phyloP scores from a whole-genome alignment of 2,113 vertebrate genomes.

The Urocolius indicus region DNA sequence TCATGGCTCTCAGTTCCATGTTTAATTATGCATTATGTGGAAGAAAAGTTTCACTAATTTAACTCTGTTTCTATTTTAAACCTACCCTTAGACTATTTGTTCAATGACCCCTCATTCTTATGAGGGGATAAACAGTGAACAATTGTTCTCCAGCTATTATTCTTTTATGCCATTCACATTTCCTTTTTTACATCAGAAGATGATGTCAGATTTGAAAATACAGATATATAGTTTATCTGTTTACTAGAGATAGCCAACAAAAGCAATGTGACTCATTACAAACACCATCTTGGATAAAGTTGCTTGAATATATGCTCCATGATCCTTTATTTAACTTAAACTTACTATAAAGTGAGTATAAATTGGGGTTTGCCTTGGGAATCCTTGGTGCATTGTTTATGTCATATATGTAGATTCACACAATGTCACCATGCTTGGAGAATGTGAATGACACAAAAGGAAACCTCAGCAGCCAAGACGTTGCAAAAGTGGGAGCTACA shows the following conservation, averaged over 20 bases:
- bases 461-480: accelerated
- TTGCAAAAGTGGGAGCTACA: accelerated
- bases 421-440: not conserved
- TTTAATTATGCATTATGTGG: slow-evolving; percentile 46
- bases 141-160: not conserved
- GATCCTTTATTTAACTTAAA: too few relatives aligned
- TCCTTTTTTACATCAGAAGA: not conserved
- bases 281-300: accelerated
- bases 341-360: not conserved
- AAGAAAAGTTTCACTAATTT: slow-evolving; percentile 47
- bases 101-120: not conserved
- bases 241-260: accelerated
- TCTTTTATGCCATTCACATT: not conserved
- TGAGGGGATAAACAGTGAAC: not conserved
- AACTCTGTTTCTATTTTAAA: slow-evolving; percentile 25
- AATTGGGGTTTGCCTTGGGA: not conserved
- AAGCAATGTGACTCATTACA: not conserved
- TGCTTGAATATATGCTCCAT: accelerated
- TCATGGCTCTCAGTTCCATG: not conserved
- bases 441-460: accelerated
- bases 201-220: not conserved
- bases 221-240: accelerated
- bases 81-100: not conserved
- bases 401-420: accelerated
- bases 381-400: accelerated